Evolutionary conservation across 2,888 invertebrate genomes (phyloP), one percentile per base, ranked within the genome.

Genomic region (Fabriciana adippe): DNA sequence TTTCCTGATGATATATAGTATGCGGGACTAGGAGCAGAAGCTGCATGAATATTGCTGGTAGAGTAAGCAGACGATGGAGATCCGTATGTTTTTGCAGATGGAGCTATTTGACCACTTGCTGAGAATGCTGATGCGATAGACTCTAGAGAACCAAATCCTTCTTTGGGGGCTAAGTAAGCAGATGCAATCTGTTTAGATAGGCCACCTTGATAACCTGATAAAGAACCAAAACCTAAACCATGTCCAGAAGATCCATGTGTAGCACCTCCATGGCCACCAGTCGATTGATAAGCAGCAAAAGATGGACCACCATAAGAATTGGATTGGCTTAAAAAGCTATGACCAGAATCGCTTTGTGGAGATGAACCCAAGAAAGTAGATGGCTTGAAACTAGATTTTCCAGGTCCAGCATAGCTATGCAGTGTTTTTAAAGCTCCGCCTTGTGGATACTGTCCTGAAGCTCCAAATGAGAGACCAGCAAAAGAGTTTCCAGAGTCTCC

Each of bases 321-420:
- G 59, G 87, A 81, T 16, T 84, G 76, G 62, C 82, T 76, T 41
- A 88, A 82, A 13, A 85, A 72, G 65, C 85, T 83, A 35, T 88
- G 84, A 50, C 83, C 78, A 51, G 86, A 81, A 56, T 90, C 90
- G 75, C 83, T 78, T 75, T 85, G 86, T 26, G 86, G 77, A 4
- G 90, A 86, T 64, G 91, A 80, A 60, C 93, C 93, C 72, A 93
- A 75, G 77, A 82, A 93, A 59, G 89, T 84, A 14, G 93, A 93
- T 54, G 93, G 93, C 68, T 92, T 93, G 70, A 93, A 93, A 31
- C 89, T 81, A 55, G 80, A 74, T 77, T 90, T 90, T 35, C 87
- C 81, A 13, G 87, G 85, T 16, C 81, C 76, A 65, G 80, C 76
- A 67, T 88, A 89, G 50, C 79, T 76, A 26, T 79, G 78, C 62